A percentile compares a stretch with the other conserved stretches of the same genome.
Conservation (phyloP, 2,113 vertebrate species). For the Vulpes vulpes region DNA sequence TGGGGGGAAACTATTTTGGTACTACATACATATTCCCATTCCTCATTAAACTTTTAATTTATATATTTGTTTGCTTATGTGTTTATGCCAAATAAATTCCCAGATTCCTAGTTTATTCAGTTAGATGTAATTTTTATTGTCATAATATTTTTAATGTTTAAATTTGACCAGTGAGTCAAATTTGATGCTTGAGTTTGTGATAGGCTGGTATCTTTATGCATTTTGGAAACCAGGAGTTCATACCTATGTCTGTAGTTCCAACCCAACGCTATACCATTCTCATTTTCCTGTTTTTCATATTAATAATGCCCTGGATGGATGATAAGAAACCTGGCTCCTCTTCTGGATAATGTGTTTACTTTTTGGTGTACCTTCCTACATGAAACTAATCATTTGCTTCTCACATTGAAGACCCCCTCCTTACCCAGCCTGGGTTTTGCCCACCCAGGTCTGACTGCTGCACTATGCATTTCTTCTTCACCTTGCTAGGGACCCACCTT, state of each 20-base stretch:
- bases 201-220: not conserved
- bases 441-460: not conserved
- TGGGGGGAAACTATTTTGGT: slow-evolving; percentile 22
- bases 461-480: not conserved
- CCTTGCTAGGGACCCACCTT: not conserved
- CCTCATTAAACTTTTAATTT: not conserved
- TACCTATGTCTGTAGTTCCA: not conserved
- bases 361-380: not conserved
- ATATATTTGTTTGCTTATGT: not conserved
- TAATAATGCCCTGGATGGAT: not conserved
- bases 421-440: not conserved
- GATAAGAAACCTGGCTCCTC: not conserved
- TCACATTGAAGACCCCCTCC: not conserved
- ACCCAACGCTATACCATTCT: not conserved
- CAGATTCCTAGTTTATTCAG: not conserved
- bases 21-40: not conserved
- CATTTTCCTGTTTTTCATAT: not conserved
- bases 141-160: not conserved
- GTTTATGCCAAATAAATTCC: not conserved
- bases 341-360: not conserved
- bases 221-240: not conserved
- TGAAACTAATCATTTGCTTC: not conserved
- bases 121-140: not conserved
- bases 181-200: not conserved
- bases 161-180: not conserved